phyloP scores from a whole-genome alignment of 1,140 invertebrate genomes.

The Caenorhabditis elegans region DNA sequence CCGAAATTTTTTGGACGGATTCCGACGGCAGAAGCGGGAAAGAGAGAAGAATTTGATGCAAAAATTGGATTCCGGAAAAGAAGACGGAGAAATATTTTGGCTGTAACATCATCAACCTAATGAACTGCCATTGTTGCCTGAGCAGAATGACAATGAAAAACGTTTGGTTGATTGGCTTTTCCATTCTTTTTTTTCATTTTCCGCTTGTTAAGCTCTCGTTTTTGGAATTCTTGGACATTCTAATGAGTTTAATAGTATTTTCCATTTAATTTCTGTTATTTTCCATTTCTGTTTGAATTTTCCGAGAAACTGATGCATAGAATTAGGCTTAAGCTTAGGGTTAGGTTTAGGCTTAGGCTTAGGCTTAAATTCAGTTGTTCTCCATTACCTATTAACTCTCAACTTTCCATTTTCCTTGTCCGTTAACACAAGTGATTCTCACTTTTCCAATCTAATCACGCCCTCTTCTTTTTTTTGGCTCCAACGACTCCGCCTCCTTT shows the following conservation, averaged over 20 bases:
- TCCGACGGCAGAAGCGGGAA: no score
- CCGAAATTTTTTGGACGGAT: background rate
- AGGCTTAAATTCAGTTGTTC: no score
- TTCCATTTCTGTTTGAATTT: no score
- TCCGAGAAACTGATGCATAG: no score
- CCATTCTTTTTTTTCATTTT: background rate
- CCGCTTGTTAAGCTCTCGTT: no score
- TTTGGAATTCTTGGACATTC: no score
- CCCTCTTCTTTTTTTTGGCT: background rate
- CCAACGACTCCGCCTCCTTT: background rate
- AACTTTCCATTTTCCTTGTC: no score
- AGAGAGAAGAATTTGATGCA: background rate
- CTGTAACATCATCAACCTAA: constrained; percentile 30
- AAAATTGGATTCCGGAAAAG: constrained; percentile 13
- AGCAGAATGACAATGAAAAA: constrained; percentile 19
- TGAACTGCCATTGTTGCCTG: background rate
- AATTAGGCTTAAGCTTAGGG: no score
- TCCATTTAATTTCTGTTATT: no score
- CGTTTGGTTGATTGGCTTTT: background rate
- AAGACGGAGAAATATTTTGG: background rate
- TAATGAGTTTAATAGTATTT: no score
- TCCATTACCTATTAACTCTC: no score
- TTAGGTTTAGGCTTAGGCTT: no score
- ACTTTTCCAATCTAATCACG: constrained; percentile 24
- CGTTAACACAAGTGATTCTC: constrained; percentile 2